Conservation (phyloP, 1,140 invertebrate genomes). For the Drosophila murphyi region DNA sequence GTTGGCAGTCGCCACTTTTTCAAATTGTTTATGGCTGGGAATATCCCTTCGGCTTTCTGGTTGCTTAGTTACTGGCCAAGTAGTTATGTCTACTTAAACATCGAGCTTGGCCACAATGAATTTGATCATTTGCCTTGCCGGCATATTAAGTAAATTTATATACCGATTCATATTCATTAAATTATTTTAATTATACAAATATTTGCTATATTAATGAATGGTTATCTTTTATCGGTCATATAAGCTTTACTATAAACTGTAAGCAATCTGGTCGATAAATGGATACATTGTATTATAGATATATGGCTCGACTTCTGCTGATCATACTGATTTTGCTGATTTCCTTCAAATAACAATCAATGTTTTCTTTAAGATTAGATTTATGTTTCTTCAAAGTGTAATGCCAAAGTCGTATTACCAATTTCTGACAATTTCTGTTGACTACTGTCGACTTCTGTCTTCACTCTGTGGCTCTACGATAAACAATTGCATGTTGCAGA, state of each 20-base stretch:
- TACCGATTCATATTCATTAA: no score
- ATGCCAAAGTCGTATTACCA: not conserved
- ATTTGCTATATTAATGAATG: no score
- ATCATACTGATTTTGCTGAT: no score
- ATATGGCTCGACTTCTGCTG: no score
- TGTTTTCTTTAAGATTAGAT: not conserved
- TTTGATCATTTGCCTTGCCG: not conserved
- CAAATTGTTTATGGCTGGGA: constrained; percentile 53
- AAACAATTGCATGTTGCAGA: constrained; percentile 31
- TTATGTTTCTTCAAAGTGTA: constrained; percentile 6
- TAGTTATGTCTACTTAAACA: constrained; percentile 2
- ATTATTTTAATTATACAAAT: no score
- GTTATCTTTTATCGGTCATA: no score
- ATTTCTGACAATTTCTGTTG: not conserved
- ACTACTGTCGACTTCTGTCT: not conserved
- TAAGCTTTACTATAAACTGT: no score
- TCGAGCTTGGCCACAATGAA: not conserved
- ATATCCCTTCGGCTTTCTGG: constrained; percentile 10
- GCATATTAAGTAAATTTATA: not conserved
- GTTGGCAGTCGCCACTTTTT: constrained; percentile 26
- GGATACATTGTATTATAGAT: no score
- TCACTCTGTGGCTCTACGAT: not conserved
- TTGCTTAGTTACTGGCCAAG: constrained; percentile 27
- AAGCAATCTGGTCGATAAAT: no score
- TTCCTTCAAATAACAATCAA: not conserved